Base-by-base conservation (phyloP, 1,140 invertebrate genomes). In the Atta colombica region DNA sequence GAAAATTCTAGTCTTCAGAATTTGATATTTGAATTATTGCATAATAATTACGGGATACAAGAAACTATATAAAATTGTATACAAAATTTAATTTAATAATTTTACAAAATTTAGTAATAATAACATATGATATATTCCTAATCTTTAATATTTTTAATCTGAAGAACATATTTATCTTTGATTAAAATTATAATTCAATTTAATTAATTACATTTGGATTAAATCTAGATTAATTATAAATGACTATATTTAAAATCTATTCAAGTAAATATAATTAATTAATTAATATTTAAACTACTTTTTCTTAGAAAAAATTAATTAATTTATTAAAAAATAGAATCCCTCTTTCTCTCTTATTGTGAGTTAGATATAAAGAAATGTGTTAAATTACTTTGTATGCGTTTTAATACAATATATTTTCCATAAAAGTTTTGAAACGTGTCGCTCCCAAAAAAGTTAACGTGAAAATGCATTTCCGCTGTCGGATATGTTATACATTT, bases 401-500 rank as follows among this genome's bases (percentile, higher is more conserved):
- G 5, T 14, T 61, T 10, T 39, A 10, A 16, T 0, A 25, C n/a
- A 25, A 53, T 55, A 65, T 14, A 16, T 39, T 80, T 80, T 39
- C 28, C n/a, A 31, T 35, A 25, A 69, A 39, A 8, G 39, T 82
- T 31, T 60, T 18, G 18, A 14, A 74, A 61, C 25, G 35, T n/a
- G n/a, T 25, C 5, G n/a, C 16, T 71, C 8, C 21, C 35, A 28
- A 49, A 18, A 5, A 82, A 75, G 69, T 84, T 84, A 51, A 4
- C 21, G 14, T 58, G 39, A 75, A 84, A 75, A 84, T 75, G 25
- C n/a, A 53, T 65, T 80, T 7, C 60, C 12, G 6, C 28, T 12
- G 35, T 74, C 18, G 68, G 55, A 74, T 74, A 72, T 3, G 80
- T 55, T 51, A 68, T 55, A 16, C 53, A 61, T 60, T 61, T 39